These are phyloP conservation scores for Triplophysa tibetana DNA, from an alignment of 2,113 vertebrate species.

Conservation along the genomic window DNA sequence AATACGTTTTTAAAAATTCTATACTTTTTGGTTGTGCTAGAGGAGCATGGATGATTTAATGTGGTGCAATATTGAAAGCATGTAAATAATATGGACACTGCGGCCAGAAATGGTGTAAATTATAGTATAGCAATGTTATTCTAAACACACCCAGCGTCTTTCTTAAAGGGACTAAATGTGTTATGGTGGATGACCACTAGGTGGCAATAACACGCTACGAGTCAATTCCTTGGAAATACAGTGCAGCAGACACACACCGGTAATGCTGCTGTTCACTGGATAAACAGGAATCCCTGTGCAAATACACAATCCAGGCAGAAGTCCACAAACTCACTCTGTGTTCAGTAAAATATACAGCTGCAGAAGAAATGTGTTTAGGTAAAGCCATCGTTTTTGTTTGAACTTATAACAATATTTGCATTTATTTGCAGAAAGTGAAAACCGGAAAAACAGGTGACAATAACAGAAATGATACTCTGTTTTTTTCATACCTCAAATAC, in stretches of 20 bases:
- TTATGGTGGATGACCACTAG: conserved; percentile 5
- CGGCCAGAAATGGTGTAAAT: not conserved
- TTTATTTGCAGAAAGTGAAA: no score
- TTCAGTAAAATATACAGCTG: no score
- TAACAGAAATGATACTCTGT: no score
- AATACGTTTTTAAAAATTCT: no score
- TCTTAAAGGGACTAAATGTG: not conserved
- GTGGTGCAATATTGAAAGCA: no score
- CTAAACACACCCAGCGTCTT: not conserved
- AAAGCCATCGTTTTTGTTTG: no score
- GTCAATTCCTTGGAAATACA: not conserved
- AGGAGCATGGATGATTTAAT: no score
- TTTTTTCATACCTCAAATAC: no score
- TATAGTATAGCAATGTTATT: not conserved
- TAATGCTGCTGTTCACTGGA: not conserved
- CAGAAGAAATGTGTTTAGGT: no score
- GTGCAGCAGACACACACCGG: not conserved
- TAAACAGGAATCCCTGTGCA: conserved; percentile 52
- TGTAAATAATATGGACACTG: not conserved
- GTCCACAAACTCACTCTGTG: not conserved
- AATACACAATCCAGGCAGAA: not conserved
- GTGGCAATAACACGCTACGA: not conserved
- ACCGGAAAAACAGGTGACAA: no score
- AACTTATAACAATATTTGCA: no score
- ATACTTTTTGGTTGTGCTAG: no score